Evolutionary conservation across 2,888 invertebrate genomes (phyloP).

Genomic region (Orthonevra nobilis): DNA sequence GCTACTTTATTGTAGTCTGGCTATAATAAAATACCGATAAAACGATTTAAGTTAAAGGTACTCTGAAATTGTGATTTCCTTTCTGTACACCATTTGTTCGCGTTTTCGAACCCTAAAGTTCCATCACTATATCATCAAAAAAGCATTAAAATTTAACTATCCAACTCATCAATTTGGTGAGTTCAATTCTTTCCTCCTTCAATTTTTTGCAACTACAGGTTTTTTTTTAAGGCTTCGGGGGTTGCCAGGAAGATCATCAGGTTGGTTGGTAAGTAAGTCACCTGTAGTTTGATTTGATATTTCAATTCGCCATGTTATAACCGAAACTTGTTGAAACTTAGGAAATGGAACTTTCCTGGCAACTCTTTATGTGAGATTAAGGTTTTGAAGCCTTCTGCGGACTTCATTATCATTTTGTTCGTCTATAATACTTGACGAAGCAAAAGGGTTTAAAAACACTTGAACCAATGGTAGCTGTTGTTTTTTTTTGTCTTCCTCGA

Average conservation of each 20-base stretch:
- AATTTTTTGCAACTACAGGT: not conserved
- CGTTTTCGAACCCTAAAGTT: not conserved
- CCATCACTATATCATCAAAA: not conserved
- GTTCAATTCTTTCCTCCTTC: not conserved
- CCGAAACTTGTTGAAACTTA: too few relatives aligned
- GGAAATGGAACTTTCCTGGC: too few relatives aligned
- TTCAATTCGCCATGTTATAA: slow-evolving; percentile 1
- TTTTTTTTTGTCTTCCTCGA: too few relatives aligned
- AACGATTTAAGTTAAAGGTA: not conserved
- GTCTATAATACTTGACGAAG: too few relatives aligned
- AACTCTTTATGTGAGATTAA: too few relatives aligned
- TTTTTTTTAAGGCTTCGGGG: not conserved
- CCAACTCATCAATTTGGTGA: not conserved
- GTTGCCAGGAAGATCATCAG: not conserved
- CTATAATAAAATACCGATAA: slow-evolving; percentile 2
- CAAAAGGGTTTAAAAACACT: too few relatives aligned
- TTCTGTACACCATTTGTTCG: not conserved
- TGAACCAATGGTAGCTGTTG: too few relatives aligned
- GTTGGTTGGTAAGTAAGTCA: not conserved
- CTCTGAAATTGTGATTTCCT: not conserved
- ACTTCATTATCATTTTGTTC: too few relatives aligned
- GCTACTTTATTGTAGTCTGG: not conserved
- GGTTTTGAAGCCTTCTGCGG: too few relatives aligned
- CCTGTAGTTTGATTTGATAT: not conserved
- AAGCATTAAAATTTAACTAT: not conserved